Base-by-base conservation (phyloP, 2,113 vertebrate species). In the Nasalis larvatus region DNA sequence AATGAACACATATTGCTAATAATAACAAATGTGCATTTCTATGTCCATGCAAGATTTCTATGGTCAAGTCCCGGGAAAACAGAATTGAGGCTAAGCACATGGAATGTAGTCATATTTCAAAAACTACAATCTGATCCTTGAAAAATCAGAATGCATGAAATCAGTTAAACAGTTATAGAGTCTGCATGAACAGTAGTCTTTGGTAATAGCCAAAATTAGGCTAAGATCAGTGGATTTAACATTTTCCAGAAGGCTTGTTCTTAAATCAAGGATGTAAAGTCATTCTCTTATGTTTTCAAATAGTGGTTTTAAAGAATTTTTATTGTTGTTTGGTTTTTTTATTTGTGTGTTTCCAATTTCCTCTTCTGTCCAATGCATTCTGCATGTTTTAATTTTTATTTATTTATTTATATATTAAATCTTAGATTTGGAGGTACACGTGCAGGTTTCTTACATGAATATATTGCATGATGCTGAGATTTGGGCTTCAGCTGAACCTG, bases 191-290 rank as follows among this genome's bases (percentile, higher is more conserved):
- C 27, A 20, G 2, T 6, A 27, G 20, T 8, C 18, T 20, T 68
- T 27, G 30, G 73, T 6, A n/a, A 3, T 4, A 7, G 71, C n/a
- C 12, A n/a, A 49, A 27, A 12, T 0, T 21, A 16, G n/a, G 2
- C 52, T 66, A 68, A 88, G n/a, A 54, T 56, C 47, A 40, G 35
- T 27, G 25, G 63, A 8, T 25, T 32, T 37, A n/a, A 18, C 27
- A 23, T 37, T 54, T 58, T 56, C 25, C 40, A 52, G 49, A 78
- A 52, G 6, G 47, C 35, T 69, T 77, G 10, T 32, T 32, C n/a
- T 66, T 14, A 74, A n/a, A 3, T 8, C 12, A 23, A 52, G 11
- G 21, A 25, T 71, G 27, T 20, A 10, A 27, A 86, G 13, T 40
- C 13, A 52, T 7, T 74, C 25, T 16, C 3, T 27, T 3, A 1